Evolutionary conservation across 1,140 invertebrate species (phyloP), one percentile per base, ranked within the genome.

Genomic region (Leptopilina boulardi): DNA sequence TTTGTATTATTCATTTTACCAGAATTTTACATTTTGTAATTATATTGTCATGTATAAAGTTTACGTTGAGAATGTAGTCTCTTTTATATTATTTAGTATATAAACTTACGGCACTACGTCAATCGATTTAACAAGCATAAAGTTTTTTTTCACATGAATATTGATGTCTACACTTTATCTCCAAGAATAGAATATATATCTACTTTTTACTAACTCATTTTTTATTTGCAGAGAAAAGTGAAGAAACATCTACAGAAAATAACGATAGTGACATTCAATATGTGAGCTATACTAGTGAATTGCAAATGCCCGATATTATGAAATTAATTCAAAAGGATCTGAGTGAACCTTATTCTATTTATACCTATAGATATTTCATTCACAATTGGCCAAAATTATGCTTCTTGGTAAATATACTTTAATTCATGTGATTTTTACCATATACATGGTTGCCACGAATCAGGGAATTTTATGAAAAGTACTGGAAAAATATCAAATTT

Each of bases 311-410:
- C 81, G 95, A 97, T 87, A 99, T 99, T 82, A 99, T 99, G 97
- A 95, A 96, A 93, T 94, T 99, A 85, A 99, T 99, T 89, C 98
- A 99, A 88, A 99, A 98, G 90, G 99, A 99, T 92, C 93, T 99
- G 80, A 99, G 98, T 78, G 99, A 99, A 94, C 99, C 99, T 34
- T 99, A 99, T 93, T 99, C 98, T 77, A 99, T 99, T 92, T 99
- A 99, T 91, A 99, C 99, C 44, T 99, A 99, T 93, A 95, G 99
- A 93, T 99, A 99, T 94, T 99, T 99, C 93, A 99, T 99, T 90
- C 98, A 99, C 90, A 99, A 99, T 91, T 99, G 99, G 99, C 99
- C 99, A 89, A 97, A 99, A 92, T 92, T 99, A 77, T 99, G 98
- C 92, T 99, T 99, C 92, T 92, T 99, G 92, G 96, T 97, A 92